These are phyloP conservation scores for Eospalax fontanierii DNA, from an alignment of 2,797 vertebrate genomes.

Conservation along the genomic window DNA sequence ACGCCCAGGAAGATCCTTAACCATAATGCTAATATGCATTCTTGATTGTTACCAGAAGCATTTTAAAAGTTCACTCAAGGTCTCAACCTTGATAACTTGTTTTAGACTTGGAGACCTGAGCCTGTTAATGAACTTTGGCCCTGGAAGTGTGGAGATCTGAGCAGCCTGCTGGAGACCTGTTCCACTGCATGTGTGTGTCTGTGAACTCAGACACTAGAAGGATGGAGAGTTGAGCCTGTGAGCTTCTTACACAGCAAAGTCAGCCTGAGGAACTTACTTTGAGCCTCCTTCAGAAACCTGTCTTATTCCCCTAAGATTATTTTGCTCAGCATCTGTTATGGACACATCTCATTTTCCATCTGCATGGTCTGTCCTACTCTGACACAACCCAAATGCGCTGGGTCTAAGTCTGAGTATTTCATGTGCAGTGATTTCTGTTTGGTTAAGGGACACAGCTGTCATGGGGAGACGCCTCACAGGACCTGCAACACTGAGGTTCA, in stretches of 20 bases:
- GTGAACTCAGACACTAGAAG: not conserved
- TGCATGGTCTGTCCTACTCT: not conserved
- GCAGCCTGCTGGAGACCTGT: not conserved
- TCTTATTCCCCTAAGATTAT: slow-evolving; percentile 29
- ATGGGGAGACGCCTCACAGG: not conserved
- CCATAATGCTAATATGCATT: not conserved
- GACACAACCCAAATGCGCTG: not conserved
- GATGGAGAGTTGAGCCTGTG: accelerated
- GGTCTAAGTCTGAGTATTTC: slow-evolving; percentile 24
- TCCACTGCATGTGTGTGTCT: no score
- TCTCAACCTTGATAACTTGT: not conserved
- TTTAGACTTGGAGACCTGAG: not conserved
- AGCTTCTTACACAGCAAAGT: not conserved
- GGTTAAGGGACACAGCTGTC: not conserved
- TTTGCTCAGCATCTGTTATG: slow-evolving; percentile 16
- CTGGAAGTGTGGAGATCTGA: not conserved
- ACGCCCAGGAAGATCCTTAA: not conserved
- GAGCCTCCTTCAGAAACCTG: not conserved
- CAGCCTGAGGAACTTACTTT: not conserved
- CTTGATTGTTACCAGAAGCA: slow-evolving; percentile 28
- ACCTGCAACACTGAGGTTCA: not conserved
- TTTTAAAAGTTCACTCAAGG: not conserved
- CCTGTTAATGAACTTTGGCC: not conserved
- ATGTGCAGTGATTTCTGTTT: not conserved
- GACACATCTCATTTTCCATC: not conserved